Base-by-base conservation (phyloP, 1,140 invertebrate genomes). In the Triops cancriformis region DNA sequence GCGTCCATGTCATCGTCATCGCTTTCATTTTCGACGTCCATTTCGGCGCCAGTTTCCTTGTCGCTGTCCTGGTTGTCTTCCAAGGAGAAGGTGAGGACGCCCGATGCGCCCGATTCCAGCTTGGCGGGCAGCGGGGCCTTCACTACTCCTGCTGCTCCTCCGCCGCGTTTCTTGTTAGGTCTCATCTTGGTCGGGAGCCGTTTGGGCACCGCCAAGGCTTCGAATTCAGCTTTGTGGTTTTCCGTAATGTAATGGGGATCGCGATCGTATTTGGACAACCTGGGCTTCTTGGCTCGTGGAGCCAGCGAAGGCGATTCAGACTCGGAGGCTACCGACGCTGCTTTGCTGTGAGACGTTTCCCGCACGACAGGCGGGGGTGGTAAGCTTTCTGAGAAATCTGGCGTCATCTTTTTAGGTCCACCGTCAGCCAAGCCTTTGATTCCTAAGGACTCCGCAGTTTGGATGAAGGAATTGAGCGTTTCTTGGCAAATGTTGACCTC, bases 331-430 rank as follows among this genome's bases (percentile, higher is more conserved):
- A 64, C 51, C 14, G 51, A 64, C 6, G 23, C 51, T 23, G 51
- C 14, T n/a, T 64, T 64, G 51, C 51, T 64, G 23, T 12, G 18
- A 18, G 51, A n/a, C 14, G 51, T 64, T 18, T 64, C 51, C 6
- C 18, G 51, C 5, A 18, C 23, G 9, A 64, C 18, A 23, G 51
- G 51, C 6, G 51, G 51, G 0, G 51, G 31, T 37, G 31, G 51
- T 18, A 64, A 14, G 23, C 6, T 14, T 64, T 64, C 51, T 23
- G 51, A 18, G 23, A 64, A 64, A 18, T 64, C 51, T 37, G 31
- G 31, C 14, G 23, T 64, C 51, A 64, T 64, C 14, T 64, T 64
- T 3, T 64, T 64, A 14, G 51, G n/a, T 28, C 77, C 91, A 18
- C 26, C 76, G 14, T 76, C 73, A 45, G 12, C 41, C 18, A 77